Percentiles rank a stretch among this genome's conserved stretches.
Conservation (phyloP, 2,888 invertebrate species). For the Noctua fimbriata region DNA sequence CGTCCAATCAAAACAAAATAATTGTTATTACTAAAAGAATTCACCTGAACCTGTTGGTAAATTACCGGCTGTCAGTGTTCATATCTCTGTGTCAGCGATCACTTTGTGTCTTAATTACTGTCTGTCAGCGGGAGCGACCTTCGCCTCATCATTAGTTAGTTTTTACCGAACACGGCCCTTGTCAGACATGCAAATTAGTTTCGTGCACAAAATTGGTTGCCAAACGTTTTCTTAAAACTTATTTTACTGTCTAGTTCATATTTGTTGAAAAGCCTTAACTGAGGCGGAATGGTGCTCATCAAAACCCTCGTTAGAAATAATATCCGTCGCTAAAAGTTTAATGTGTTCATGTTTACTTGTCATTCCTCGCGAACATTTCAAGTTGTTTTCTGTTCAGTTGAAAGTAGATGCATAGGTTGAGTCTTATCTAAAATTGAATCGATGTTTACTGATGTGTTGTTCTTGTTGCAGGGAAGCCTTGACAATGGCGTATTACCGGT, state of each 20-base stretch:
- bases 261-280: slow-evolving; percentile 43
- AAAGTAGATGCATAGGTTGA: slow-evolving; percentile 12
- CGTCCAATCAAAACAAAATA: slow-evolving; percentile 47
- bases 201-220: slow-evolving; percentile 57
- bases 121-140: slow-evolving; percentile 71
- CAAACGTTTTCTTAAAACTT: slow-evolving; percentile 57
- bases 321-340: slow-evolving; percentile 29
- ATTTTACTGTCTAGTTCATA: slow-evolving; percentile 49
- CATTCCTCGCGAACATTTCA: slow-evolving; percentile 9
- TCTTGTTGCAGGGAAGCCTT: slow-evolving; percentile 74
- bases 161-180: slow-evolving; percentile 69
- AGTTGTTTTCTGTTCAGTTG: slow-evolving; percentile 39
- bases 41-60: slow-evolving; percentile 46
- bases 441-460: slow-evolving; percentile 51
- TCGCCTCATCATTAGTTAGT: slow-evolving; percentile 71
- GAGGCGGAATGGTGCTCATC: slow-evolving; percentile 38
- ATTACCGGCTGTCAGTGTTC: slow-evolving; percentile 69
- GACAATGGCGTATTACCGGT: slow-evolving; percentile 86
- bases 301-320: slow-evolving; percentile 47
- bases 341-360: slow-evolving; percentile 39
- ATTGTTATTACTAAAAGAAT: slow-evolving; percentile 36
- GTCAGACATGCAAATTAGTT: slow-evolving; percentile 76
- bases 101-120: slow-evolving; percentile 77
- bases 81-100: slow-evolving; percentile 64
- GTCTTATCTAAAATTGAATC: slow-evolving; percentile 41